phyloP scores from a whole-genome alignment of 2,113 vertebrate species.

The Montifringilla adamsi region DNA sequence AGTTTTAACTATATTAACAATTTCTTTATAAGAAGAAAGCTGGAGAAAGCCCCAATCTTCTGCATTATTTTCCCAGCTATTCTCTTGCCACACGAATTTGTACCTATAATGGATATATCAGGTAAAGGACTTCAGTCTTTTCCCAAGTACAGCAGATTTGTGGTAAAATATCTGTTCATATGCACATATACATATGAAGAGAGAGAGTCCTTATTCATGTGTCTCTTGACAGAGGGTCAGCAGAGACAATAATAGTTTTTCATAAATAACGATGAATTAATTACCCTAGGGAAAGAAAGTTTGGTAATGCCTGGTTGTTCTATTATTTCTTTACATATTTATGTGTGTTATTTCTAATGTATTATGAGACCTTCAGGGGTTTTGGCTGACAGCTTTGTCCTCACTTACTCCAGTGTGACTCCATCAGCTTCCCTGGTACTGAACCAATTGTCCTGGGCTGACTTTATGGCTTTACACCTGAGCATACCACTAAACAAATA shows the following conservation, averaged over 20 bases:
- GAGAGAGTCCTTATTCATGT: neutral
- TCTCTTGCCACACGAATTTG: neutral
- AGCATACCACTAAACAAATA: neutral
- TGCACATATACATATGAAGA: accelerated
- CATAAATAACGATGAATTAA: neutral
- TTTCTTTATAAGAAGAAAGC: neutral
- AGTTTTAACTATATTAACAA: neutral
- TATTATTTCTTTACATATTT: neutral
- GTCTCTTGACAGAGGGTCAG: neutral
- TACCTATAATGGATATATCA: neutral
- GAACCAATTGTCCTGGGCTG: neutral
- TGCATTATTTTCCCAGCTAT: neutral
- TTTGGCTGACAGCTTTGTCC: neutral
- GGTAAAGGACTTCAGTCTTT: neutral
- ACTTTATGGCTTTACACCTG: neutral
- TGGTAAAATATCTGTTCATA: neutral
- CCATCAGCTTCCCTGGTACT: neutral
- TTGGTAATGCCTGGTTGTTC: neutral
- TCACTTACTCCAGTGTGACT: neutral
- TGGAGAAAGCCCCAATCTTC: neutral
- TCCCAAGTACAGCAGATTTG: neutral
- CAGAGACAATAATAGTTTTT: neutral
- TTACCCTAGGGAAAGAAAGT: neutral
- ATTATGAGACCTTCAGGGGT: neutral
- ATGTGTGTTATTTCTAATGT: neutral